Base-by-base conservation (phyloP, 2,888 invertebrate species). In the Thecophora atra region DNA sequence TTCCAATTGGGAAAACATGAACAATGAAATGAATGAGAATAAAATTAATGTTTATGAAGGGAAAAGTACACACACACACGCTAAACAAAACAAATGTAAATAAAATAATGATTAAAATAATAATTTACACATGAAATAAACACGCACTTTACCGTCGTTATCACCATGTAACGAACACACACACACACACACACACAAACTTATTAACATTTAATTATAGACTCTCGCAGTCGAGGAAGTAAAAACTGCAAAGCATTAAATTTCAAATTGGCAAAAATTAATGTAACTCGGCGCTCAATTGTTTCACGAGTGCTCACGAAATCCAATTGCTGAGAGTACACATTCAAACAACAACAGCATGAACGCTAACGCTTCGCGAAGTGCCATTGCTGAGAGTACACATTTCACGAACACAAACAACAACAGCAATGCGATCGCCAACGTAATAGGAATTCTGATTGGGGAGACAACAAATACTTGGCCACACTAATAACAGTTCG, bases 101-200 rank as follows among this genome's bases (percentile, higher is more conserved):
- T 52, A 17, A 52, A 52, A 52, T 37, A 37, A 37, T 6, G 5
- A 52, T 52, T 47, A 3, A 52, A 19, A 52, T 52, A 52, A 19
- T 19, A 58, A 56, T 67, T 60, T 60, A 69, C 62, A 69, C 74
- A 77, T 76, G 76, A 76, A 77, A 67, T 75, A 64, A 79, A 72
- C 80, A 80, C 80, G 80, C 81, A 79, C 78, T 76, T 75, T 74
- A 26, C 44, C 17, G 15, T 6, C 30, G 30, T 11, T 37, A 47
- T 11, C 64, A 13, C 24, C 4, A 21, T 24, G 26, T 24, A 56
- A 15, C 21, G 15, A 6, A 24, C 44, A 15, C 19, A 3, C 64
- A 44, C 44, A 28, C 11, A 37, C 30, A 30, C 19, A 64, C 64
- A 30, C 30, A 37, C 37, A 37, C 37, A 37, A 6, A 2, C 37